Evolutionary conservation across 1,140 invertebrate species (phyloP).

Genomic region (Drosophila kurseongensis): DNA sequence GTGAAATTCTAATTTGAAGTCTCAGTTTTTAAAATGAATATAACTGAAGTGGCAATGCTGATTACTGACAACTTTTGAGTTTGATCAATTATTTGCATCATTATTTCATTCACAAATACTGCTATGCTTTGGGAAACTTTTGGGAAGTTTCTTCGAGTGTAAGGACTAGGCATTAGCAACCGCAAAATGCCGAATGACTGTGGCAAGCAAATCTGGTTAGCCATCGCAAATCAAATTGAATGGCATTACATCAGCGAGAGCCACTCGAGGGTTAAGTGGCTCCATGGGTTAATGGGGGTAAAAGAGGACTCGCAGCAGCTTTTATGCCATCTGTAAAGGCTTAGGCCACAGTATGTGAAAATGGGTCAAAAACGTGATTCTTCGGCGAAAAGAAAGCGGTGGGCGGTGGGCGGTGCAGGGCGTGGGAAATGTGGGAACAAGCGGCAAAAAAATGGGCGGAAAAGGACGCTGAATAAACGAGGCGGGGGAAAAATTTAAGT

Average conservation of each 20-base stretch:
- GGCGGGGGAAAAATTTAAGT: neutral
- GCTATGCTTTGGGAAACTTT: neutral
- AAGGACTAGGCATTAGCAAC: conserved; percentile 15
- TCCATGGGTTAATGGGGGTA: conserved; percentile 46
- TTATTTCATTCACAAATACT: neutral
- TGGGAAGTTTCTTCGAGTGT: conserved; percentile 1
- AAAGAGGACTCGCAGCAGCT: conserved; percentile 13
- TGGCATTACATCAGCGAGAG: conserved; percentile 54
- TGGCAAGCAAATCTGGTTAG: conserved; percentile 51
- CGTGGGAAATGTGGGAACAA: conserved; percentile 2
- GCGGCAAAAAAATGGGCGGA: conserved; percentile 3
- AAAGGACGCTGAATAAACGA: neutral
- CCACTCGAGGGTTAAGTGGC: conserved; percentile 52
- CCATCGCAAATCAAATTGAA: conserved; percentile 54
- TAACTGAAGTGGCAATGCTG: too few relatives aligned
- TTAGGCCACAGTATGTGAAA: conserved; percentile 36
- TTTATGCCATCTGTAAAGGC: conserved; percentile 37
- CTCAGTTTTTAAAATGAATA: too few relatives aligned
- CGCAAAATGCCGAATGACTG: conserved; percentile 47
- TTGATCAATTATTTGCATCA: too few relatives aligned
- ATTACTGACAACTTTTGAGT: too few relatives aligned
- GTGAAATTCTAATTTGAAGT: too few relatives aligned
- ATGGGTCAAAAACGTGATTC: conserved; percentile 55
- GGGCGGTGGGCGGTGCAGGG: neutral
- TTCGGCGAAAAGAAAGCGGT: conserved; percentile 27